A percentile compares a stretch with the other conserved stretches of the same genome.
These are phyloP conservation scores for Gallinago stenura DNA, from an alignment of 2,797 vertebrate genomes.

Conservation along the genomic window DNA sequence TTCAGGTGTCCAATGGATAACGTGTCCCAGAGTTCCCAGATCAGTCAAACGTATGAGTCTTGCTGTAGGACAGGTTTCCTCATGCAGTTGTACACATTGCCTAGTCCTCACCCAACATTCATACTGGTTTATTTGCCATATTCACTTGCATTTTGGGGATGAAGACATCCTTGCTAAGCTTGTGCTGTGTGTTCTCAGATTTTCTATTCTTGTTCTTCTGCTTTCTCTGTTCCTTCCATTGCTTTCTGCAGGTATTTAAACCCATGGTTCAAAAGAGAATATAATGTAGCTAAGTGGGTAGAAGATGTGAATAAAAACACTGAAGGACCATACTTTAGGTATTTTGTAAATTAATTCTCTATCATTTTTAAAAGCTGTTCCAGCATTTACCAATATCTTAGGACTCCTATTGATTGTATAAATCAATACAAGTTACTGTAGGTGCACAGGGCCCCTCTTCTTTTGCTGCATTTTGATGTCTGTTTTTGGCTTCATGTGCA, in stretches of 20 bases:
- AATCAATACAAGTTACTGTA: conserved; percentile 80
- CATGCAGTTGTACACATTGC: conserved; percentile 69
- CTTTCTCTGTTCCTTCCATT: conserved; percentile 91
- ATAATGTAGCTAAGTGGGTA: conserved; percentile 99
- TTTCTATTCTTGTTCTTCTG: conserved; percentile 86
- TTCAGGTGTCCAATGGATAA: conserved; percentile 1
- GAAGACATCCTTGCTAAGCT: conserved; percentile 87
- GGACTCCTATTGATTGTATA: conserved; percentile 78
- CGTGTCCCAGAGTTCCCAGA: conserved; percentile 10
- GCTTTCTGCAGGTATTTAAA: conserved; percentile 99
- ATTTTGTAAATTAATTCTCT: conserved; percentile 88
- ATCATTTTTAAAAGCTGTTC: conserved; percentile 80
- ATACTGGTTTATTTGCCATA: conserved; percentile 81
- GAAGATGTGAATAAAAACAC: conserved; percentile 99
- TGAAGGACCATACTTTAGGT: conserved; percentile 98
- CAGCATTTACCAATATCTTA: conserved; percentile 76
- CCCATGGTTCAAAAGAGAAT: conserved; percentile 98
- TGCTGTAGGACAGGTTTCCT: conserved; percentile 56
- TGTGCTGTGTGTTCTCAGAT: conserved; percentile 93
- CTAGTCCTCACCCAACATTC: conserved; percentile 65
- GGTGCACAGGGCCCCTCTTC: conserved; percentile 74
- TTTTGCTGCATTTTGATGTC: conserved; percentile 81
- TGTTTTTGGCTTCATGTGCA: conserved; percentile 77
- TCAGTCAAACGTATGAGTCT: conserved; percentile 3
- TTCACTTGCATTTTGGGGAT: conserved; percentile 87